Base-by-base conservation (phyloP, 1,140 invertebrate genomes). In the Caenorhabditis brenneri region DNA sequence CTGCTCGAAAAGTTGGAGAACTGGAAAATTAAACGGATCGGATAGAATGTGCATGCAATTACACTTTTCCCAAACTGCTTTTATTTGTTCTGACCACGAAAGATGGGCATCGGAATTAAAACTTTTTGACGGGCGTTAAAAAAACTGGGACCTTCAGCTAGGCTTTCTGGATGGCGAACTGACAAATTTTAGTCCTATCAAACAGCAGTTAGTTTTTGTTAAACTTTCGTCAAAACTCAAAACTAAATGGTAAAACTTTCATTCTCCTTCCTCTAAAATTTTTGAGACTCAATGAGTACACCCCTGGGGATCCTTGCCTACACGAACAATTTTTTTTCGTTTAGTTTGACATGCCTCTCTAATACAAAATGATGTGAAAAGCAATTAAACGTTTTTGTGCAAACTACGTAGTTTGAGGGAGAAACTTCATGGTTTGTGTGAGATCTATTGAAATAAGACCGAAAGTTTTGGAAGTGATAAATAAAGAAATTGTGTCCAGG, bases 21-120 rank as follows among this genome's bases (percentile, higher is more conserved):
- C 22, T 27, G 58, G 31, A 58, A 24, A 6, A 1, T 51, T 5
- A 51, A 51, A 51, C 15, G 27, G 22, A 27, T 9, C 24, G 24
- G 9, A n/a, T n/a, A n/a, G n/a, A 24, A 24, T 7, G 24, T 5
- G 15, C 51, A 27, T 27, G 24, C 1, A 55, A 55, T 55, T 55
- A 55, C 9, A 22, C 53, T 55, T 27, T 55, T 1, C 27, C 36
- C 12, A 2, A 24, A 19, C 58, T 36, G 0, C 7, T 74, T 74
- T 74, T 74, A 74, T 74, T n/a, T n/a, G n/a, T 39, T n/a, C n/a
- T 74, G n/a, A 6, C 15, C 7, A 5, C 2, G 31, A 46, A 74
- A 42, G 46, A 74, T 36, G 65, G 65, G 46, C 42, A 74, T 74
- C 36, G 29, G 36, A 65, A 65, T 65, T 74, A 36, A 74, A 74